Evolutionary conservation across 1,140 invertebrate species (phyloP).

Genomic region (Sitophilus oryzae): DNA sequence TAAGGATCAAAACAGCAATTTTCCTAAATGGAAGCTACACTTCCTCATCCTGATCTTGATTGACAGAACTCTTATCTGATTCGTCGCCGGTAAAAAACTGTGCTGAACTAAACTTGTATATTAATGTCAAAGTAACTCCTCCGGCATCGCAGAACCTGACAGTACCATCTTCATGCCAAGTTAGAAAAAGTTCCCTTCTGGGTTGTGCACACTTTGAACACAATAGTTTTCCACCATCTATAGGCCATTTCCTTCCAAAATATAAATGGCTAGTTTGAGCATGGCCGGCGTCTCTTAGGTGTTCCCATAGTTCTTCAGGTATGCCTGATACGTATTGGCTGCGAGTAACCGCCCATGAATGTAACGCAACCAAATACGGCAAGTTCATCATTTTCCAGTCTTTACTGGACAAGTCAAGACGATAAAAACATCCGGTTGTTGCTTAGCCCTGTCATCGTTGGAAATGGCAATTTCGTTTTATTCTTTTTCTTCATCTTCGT

Average conservation of each 20-base stretch:
- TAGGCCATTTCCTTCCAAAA: constrained; percentile 66
- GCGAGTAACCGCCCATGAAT: constrained; percentile 83
- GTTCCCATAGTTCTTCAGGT: constrained; percentile 64
- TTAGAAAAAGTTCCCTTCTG: too few species aligned
- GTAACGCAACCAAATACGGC: constrained; percentile 88
- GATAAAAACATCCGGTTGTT: constrained; percentile 61
- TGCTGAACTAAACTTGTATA: constrained; percentile 83
- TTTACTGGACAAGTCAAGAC: constrained; percentile 74
- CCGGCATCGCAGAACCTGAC: constrained; percentile 92
- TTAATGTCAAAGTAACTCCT: constrained; percentile 67
- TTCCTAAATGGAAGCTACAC: constrained; percentile 90
- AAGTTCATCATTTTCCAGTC: constrained; percentile 78
- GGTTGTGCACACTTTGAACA: too few species aligned
- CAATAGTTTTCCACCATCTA: too few species aligned
- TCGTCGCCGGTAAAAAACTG: constrained; percentile 68
- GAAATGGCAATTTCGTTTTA: constrained; percentile 37
- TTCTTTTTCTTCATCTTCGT: too few species aligned
- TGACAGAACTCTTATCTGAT: constrained; percentile 35
- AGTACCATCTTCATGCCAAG: constrained; percentile 94
- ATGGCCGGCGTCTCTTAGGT: too few species aligned
- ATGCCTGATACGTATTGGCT: constrained; percentile 71
- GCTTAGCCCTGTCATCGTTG: constrained; percentile 42
- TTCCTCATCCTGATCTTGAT: constrained; percentile 54
- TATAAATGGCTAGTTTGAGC: too few species aligned
- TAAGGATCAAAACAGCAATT: constrained; percentile 42